Conservation (phyloP, 2,797 vertebrate genomes). For the Brachymystax lenok region DNA sequence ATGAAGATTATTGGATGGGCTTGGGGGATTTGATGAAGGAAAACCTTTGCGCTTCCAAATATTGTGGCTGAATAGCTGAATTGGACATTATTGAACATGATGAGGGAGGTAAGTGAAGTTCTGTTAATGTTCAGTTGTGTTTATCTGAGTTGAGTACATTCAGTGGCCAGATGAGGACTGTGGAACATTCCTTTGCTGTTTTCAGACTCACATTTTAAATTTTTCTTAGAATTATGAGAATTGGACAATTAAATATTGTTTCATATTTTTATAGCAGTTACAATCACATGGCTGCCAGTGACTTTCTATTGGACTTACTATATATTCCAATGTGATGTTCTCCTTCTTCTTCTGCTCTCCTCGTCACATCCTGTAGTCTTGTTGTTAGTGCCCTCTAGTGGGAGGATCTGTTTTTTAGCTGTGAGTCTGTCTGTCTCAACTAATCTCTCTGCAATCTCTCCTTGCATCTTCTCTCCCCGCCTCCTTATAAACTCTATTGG, state of each 20-base stretch:
- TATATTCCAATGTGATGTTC: not conserved
- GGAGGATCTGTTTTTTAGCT: not conserved
- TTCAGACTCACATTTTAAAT: not conserved
- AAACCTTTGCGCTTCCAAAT: not conserved
- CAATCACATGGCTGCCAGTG: not conserved
- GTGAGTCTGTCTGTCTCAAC: constrained; percentile 1
- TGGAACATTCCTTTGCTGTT: not conserved
- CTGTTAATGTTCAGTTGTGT: not conserved
- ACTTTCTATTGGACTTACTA: not conserved
- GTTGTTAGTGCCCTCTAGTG: constrained; percentile 28
- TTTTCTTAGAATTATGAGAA: not conserved
- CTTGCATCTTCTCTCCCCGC: not conserved
- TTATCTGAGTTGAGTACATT: not conserved
- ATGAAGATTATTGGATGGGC: not conserved
- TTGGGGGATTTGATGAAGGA: no score
- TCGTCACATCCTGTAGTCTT: not conserved
- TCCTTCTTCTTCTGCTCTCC: not conserved
- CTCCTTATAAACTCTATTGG: not conserved
- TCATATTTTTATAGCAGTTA: not conserved
- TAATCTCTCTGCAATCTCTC: no score
- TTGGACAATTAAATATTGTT: not conserved
- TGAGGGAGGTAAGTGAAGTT: not conserved
- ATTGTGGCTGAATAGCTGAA: constrained; percentile 1
- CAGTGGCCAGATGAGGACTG: not conserved
- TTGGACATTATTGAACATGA: not conserved